Base-by-base conservation (phyloP, 1,140 invertebrate species). In the Agrypnia vestita region DNA sequence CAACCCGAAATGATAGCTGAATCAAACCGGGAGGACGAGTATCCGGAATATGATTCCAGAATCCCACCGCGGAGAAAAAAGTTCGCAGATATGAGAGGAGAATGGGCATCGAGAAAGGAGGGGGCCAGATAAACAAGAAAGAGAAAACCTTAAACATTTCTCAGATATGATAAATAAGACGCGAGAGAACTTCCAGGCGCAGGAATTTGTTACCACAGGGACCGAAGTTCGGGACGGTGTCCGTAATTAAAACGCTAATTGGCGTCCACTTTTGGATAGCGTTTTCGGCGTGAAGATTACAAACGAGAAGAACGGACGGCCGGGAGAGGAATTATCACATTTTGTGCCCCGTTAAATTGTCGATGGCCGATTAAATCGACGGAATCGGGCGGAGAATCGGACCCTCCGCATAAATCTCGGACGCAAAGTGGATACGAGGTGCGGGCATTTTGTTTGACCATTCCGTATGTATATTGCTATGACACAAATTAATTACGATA, bases 401-500 rank as follows among this genome's bases (percentile, higher is more conserved):
- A 47, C 47, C 67, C 67, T 15, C 35, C 10, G 67, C 49, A 53
- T 53, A 71, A 71, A 71, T 71, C 67, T 71, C 19, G 4, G 67
- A 21, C 17, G 59, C 17, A 71, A 21, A 71, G n/a, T 21, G n/a
- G 67, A 19, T 15, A 51, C 49, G 49, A 51, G 1, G 12, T 3
- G 12, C 10, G 44, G 67, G 67, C 12, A 17, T 53, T 49, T 71
- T 71, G 35, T 71, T 71, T 71, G 67, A 71, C 25, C 21, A 51
- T n/a, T 64, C 35, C 19, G 35, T 64, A 25, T 59, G 21, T 67
- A 67, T 17, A 43, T 67, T 67, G 62, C 62, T 44, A 67, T 71
- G 67, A 71, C 46, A 71, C 67, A 25, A 71, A 71, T 71, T 71
- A 71, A 71, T 71, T 71, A n/a, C 67, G 67, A 71, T 53, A 51